A percentile compares a stretch with the other conserved stretches of the same genome.
phyloP scores from a whole-genome alignment of 2,113 vertebrate genomes.

The Picathartes gymnocephalus region DNA sequence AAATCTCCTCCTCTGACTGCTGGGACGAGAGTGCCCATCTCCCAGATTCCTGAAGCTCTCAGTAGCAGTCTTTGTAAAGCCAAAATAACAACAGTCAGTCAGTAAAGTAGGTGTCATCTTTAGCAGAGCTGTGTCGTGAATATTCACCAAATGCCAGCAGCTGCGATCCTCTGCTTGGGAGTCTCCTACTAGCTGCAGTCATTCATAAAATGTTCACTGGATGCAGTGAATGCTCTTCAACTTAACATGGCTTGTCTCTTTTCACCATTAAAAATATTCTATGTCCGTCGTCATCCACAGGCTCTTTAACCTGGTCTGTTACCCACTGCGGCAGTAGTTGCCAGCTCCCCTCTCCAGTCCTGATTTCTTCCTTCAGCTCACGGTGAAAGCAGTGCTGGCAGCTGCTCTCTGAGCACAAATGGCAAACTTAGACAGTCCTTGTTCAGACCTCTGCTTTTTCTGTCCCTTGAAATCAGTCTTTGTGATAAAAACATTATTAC shows the following conservation, averaged over 20 bases:
- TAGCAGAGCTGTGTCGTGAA: neutral
- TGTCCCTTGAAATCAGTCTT: neutral
- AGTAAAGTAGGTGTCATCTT: neutral
- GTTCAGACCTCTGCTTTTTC: neutral
- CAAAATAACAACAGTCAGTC: neutral
- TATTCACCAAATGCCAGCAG: neutral
- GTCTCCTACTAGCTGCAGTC: neutral
- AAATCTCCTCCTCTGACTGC: neutral
- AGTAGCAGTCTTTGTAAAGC: neutral
- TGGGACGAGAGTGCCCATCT: neutral
- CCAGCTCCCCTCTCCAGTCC: neutral
- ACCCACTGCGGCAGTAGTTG: neutral
- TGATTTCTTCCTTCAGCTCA: neutral
- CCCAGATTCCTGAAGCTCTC: neutral
- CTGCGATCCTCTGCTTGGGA: neutral
- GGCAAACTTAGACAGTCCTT: neutral
- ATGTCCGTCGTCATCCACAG: fast-evolving
- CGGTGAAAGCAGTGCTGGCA: neutral
- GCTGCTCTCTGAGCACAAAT: neutral
- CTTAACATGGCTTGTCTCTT: neutral
- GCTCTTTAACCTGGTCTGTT: neutral
- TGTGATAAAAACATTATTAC: neutral
- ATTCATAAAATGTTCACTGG: neutral
- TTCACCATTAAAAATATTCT: neutral
- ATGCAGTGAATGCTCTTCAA: neutral